Conservation (phyloP, 2,888 invertebrate genomes). For the Polymixis flavicincta region DNA sequence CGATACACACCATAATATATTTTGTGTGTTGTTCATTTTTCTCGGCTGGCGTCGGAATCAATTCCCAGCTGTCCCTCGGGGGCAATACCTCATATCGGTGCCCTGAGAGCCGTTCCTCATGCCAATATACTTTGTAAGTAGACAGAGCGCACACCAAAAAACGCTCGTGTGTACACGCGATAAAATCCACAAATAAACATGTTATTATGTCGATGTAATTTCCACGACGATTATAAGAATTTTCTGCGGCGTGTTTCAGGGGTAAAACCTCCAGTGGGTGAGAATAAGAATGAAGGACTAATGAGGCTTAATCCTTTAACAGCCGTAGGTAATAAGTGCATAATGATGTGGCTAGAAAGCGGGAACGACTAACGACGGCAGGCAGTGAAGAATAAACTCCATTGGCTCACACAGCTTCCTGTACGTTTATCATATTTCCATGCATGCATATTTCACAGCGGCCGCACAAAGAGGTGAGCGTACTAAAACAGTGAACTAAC, state of each 20-base stretch:
- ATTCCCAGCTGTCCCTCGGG: conserved; percentile 73
- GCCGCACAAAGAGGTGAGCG: conserved; percentile 62
- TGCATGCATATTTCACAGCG: conserved; percentile 54
- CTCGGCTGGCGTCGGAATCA: conserved; percentile 73
- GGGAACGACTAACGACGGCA: conserved; percentile 45
- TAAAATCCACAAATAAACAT: conserved; percentile 56
- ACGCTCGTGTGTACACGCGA: conserved; percentile 43
- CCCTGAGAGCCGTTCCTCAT: conserved; percentile 67
- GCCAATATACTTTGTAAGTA: conserved; percentile 64
- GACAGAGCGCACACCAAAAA: conserved; percentile 51
- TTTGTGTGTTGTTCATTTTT: conserved; percentile 73
- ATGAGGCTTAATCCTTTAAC: conserved; percentile 58
- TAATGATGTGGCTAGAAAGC: conserved; percentile 56
- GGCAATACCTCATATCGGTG: conserved; percentile 76
- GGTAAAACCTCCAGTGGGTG: conserved; percentile 27
- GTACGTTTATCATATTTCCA: conserved; percentile 60
- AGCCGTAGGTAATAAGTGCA: conserved; percentile 53
- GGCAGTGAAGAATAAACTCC: conserved; percentile 39
- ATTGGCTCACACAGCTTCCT: conserved; percentile 48
- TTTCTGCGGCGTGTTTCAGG: conserved; percentile 28
- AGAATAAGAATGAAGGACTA: conserved; percentile 55
- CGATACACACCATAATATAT: conserved; percentile 65
- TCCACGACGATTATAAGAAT: conserved; percentile 29
- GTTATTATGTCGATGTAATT: conserved; percentile 37
- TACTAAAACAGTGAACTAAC: conserved; percentile 67